These are phyloP conservation scores for Tricholauxania praeusta DNA, from an alignment of 2,888 invertebrate species.

Conservation along the genomic window DNA sequence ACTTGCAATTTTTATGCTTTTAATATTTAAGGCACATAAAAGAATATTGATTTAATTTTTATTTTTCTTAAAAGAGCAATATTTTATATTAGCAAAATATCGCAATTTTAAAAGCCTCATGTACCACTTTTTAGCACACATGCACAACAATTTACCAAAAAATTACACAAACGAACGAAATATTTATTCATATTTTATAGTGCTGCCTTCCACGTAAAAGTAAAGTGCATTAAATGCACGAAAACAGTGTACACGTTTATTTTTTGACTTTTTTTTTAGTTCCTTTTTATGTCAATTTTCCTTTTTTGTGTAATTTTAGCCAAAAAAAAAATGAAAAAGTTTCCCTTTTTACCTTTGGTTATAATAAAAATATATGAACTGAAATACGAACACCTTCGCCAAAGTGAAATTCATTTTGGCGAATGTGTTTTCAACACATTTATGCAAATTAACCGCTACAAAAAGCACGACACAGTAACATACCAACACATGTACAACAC, in stretches of 20 bases:
- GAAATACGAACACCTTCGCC: slow-evolving; percentile 17
- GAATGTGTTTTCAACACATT: slow-evolving; percentile 9
- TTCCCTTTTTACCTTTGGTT: not conserved
- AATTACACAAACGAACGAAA: not conserved
- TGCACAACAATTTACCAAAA: slow-evolving; percentile 27
- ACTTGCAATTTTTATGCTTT: not conserved
- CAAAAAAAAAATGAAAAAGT: too few species aligned
- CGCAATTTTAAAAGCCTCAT: too few species aligned
- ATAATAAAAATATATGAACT: slow-evolving; percentile 20
- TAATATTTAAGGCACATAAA: slow-evolving; percentile 12
- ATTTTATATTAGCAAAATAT: too few species aligned
- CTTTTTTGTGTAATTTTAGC: too few species aligned
- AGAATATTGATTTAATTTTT: not conserved
- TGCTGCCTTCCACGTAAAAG: not conserved
- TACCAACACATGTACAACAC: not conserved
- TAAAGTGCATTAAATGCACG: slow-evolving; percentile 12
- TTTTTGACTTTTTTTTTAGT: too few species aligned
- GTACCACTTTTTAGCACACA: not conserved
- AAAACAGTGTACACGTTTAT: not conserved
- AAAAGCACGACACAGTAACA: slow-evolving; percentile 5
- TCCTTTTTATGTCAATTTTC: too few species aligned
- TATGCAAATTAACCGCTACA: slow-evolving; percentile 6
- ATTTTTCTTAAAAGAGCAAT: not conserved
- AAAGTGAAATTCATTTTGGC: not conserved
- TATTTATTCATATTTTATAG: too few species aligned